Base-by-base conservation (phyloP, 1,140 invertebrate species). In the Philotrypesis tridentata region DNA sequence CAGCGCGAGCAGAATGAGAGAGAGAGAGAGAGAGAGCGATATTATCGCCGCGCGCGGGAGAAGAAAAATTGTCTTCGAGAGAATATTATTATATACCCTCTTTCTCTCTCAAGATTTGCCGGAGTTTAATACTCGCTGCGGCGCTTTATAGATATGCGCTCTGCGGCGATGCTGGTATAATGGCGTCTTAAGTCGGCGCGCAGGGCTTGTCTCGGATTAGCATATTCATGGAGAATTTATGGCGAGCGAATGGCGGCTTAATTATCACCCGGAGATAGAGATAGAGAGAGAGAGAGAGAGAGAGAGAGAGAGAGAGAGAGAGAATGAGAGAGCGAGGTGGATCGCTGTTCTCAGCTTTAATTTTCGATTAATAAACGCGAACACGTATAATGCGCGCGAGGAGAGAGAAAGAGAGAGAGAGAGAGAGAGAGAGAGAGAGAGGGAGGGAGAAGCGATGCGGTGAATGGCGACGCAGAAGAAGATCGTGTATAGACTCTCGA, bases 111-210 rank as follows among this genome's bases (percentile, higher is more conserved):
- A 83, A 83, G 76, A 83, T 83, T 83, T 79, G 76, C 76, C 76
- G 37, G 67, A 67, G 81, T 89, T 92, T 92, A 92, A 92, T 91
- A 91, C 89, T 60, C 55, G 55, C 48, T 68, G 73, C 43, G 79
- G 73, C 71, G 25, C 40, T 73, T 21, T 14, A n/a, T n/a, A n/a
- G n/a, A n/a, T n/a, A n/a, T n/a, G n/a, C n/a, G n/a, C n/a, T n/a
- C n/a, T n/a, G n/a, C n/a, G n/a, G n/a, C n/a, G n/a, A n/a, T n/a
- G n/a, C n/a, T n/a, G n/a, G n/a, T 68, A 43, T 83, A 83, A 79
- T 83, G 82, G 82, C 82, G 76, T 74, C 82, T 83, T 83, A 83
- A 83, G 76, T 79, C 72, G 33, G 17, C 43, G 8, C 82, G 14
- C 82, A 79, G 60, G 27, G 76, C 60, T 5, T 48, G 25, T 55